Percentiles rank a stretch among this genome's conserved stretches.
Evolutionary conservation across 1,140 invertebrate genomes (phyloP).

Genomic region (Brachionus paranguensis): DNA sequence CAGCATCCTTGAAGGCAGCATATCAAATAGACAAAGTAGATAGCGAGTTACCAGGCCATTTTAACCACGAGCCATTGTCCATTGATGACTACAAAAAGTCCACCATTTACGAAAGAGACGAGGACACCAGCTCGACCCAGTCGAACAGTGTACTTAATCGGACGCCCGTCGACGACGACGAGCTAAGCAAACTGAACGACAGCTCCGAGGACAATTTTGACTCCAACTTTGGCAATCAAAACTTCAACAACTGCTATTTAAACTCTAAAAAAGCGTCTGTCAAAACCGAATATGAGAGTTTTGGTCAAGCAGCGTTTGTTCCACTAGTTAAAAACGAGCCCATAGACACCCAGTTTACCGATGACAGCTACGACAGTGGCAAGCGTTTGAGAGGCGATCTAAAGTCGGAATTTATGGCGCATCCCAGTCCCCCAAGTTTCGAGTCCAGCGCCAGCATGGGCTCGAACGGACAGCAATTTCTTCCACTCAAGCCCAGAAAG

Average conservation of each 20-base stretch:
- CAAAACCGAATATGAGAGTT: not conserved
- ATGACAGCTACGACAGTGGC: not conserved
- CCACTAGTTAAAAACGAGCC: conserved; percentile 7
- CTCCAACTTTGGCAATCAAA: not conserved
- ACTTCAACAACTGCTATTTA: not conserved
- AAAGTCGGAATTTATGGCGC: not conserved
- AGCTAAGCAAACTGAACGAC: not conserved
- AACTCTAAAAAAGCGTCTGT: not conserved
- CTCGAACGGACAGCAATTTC: not conserved
- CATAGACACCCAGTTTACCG: not conserved
- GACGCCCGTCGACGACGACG: not conserved
- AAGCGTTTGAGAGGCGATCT: not conserved
- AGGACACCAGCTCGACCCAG: not conserved
- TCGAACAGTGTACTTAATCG: not conserved
- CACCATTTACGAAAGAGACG: not conserved
- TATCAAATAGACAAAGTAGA: not conserved
- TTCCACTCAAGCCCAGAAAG: not conserved
- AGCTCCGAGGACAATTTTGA: not conserved
- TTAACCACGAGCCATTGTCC: not conserved
- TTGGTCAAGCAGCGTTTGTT: not conserved
- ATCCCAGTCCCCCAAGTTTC: not conserved
- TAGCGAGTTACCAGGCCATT: not conserved
- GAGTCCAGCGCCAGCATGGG: not conserved
- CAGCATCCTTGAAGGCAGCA: not conserved
- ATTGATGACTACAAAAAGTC: not conserved